phyloP scores from a whole-genome alignment of 2,113 vertebrate species.

The Megaceryle torquata region DNA sequence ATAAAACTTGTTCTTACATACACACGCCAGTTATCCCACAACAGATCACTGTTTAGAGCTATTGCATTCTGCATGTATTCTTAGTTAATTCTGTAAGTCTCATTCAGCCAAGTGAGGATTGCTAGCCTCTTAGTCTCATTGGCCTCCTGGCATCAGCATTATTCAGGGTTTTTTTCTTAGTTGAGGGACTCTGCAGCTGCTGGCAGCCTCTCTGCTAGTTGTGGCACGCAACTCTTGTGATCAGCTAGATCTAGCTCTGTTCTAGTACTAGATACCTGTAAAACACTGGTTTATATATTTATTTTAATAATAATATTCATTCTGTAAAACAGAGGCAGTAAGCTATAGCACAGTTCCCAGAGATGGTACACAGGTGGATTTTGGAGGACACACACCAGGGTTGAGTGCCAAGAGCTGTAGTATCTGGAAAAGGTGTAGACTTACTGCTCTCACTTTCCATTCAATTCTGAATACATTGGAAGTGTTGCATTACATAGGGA shows the following conservation, averaged over 20 bases:
- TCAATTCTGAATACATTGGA: accelerated
- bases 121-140: neutral
- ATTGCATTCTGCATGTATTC: accelerated
- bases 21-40: neutral
- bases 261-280: neutral
- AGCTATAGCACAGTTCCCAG: neutral
- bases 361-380: neutral
- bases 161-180: neutral
- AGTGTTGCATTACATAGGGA: neutral
- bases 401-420: neutral
- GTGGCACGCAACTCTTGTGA: neutral
- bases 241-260: neutral
- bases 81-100: neutral
- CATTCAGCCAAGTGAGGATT: neutral
- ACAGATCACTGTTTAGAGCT: neutral
- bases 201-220: neutral
- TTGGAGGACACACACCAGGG: neutral
- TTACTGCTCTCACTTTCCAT: neutral
- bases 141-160: neutral
- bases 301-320: neutral
- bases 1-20: neutral
- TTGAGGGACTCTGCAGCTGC: neutral
- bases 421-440: neutral
- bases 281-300: neutral
- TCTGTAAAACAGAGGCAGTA: neutral